phyloP scores from a whole-genome alignment of 2,113 vertebrate species.

The Saccopteryx bilineata region DNA sequence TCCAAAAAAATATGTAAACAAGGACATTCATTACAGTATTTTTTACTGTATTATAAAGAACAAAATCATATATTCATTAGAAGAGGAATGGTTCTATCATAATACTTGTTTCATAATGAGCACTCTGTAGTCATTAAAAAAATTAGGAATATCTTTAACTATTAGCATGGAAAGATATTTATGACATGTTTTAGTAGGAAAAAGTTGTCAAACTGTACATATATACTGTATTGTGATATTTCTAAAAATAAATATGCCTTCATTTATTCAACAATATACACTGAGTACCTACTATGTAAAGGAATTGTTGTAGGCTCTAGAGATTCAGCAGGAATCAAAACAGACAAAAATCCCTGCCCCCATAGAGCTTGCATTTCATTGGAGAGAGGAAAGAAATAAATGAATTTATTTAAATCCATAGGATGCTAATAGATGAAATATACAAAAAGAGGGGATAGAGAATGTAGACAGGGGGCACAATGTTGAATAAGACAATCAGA shows the following conservation, averaged over 20 bases:
- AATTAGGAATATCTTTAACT: background rate
- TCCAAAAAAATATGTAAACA: background rate
- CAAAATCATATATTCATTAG: background rate
- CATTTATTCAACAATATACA: background rate
- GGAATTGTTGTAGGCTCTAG: background rate
- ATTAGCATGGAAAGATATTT: background rate
- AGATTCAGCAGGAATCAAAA: slow-evolving; percentile 15
- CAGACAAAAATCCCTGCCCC: background rate
- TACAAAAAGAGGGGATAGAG: background rate
- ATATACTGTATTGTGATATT: slow-evolving; percentile 1
- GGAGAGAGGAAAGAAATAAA: background rate
- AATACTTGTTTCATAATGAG: background rate
- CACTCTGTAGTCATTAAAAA: background rate
- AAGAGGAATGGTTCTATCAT: background rate
- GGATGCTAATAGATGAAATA: background rate
- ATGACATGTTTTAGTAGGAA: background rate
- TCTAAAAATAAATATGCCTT: slow-evolving; percentile 28
- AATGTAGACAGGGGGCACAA: background rate
- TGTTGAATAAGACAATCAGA: background rate
- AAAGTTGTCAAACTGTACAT: background rate
- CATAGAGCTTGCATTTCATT: background rate
- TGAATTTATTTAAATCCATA: background rate
- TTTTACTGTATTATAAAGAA: background rate
- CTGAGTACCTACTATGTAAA: background rate
- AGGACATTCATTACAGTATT: background rate